These are phyloP conservation scores for Parnassius mnemosyne DNA, from an alignment of 2,888 invertebrate species.

Conservation along the genomic window DNA sequence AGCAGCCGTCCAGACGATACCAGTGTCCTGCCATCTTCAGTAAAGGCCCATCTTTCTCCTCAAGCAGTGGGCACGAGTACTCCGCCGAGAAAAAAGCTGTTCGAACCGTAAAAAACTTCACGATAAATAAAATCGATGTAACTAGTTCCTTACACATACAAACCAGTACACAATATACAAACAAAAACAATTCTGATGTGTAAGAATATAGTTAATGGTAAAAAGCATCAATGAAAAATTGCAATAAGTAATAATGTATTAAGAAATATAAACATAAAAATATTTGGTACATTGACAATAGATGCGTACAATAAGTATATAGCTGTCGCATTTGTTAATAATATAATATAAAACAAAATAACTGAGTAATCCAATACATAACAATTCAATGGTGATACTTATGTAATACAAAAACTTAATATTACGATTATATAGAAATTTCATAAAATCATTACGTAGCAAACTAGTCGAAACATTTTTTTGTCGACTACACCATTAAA, in stretches of 20 bases:
- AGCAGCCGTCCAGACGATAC: constrained; percentile 64
- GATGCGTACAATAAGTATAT: constrained; percentile 10
- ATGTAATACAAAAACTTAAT: constrained; percentile 8
- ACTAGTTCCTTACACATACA: constrained; percentile 17
- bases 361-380: constrained; percentile 9
- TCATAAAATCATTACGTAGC: constrained; percentile 3
- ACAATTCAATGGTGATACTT: constrained; percentile 17
- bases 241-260: constrained; percentile 15
- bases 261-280: constrained; percentile 21
- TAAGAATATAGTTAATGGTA: constrained; percentile 12
- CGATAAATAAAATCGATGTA: constrained; percentile 3
- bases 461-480: no score
- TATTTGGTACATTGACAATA: constrained; percentile 19
- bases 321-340: constrained; percentile 4
- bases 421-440: constrained; percentile 6
- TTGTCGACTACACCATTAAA: no score
- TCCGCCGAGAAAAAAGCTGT: constrained; percentile 25
- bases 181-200: background rate
- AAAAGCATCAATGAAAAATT: constrained; percentile 11
- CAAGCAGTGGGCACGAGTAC: constrained; percentile 27
- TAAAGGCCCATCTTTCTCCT: constrained; percentile 44
- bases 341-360: constrained; percentile 5
- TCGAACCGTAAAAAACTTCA: constrained; percentile 21
- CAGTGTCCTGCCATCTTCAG: constrained; percentile 63
- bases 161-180: no score